A percentile compares a stretch with the other conserved stretches of the same genome.
Conservation (phyloP, 2,113 vertebrate species). For the Calidris pygmaea region DNA sequence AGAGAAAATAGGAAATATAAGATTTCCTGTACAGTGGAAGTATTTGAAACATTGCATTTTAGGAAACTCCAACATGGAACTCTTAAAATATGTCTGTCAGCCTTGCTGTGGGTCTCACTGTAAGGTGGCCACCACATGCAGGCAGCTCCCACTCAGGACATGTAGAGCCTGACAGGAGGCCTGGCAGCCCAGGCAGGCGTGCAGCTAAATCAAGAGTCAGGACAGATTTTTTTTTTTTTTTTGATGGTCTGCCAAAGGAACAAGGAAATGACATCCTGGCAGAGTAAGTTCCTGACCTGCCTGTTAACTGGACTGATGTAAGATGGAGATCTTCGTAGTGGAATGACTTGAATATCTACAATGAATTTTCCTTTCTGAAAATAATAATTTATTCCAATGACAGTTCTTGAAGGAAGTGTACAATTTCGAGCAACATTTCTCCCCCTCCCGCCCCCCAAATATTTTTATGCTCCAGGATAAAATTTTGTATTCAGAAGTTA, state of each 20-base stretch:
- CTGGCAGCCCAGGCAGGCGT: neutral
- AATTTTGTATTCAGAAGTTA: neutral
- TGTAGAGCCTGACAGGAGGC: neutral
- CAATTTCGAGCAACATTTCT: neutral
- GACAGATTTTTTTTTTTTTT: accelerated
- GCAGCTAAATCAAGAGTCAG: neutral
- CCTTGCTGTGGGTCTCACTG: neutral
- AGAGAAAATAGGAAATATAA: neutral
- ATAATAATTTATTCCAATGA: neutral
- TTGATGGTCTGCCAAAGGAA: neutral
- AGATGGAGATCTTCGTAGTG: neutral
- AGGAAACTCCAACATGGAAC: neutral
- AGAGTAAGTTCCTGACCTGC: neutral
- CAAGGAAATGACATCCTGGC: neutral
- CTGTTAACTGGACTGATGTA: neutral
- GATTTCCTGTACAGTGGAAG: neutral
- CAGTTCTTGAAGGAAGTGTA: neutral
- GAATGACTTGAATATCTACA: neutral
- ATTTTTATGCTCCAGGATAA: neutral
- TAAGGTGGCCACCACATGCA: neutral
- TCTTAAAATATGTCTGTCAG: neutral
- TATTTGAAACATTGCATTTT: neutral
- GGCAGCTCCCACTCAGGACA: neutral
- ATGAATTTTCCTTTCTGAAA: neutral
- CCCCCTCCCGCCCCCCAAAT: accelerated